These are phyloP conservation scores for Petromus typicus DNA, from an alignment of 2,113 vertebrate species.

Conservation along the genomic window DNA sequence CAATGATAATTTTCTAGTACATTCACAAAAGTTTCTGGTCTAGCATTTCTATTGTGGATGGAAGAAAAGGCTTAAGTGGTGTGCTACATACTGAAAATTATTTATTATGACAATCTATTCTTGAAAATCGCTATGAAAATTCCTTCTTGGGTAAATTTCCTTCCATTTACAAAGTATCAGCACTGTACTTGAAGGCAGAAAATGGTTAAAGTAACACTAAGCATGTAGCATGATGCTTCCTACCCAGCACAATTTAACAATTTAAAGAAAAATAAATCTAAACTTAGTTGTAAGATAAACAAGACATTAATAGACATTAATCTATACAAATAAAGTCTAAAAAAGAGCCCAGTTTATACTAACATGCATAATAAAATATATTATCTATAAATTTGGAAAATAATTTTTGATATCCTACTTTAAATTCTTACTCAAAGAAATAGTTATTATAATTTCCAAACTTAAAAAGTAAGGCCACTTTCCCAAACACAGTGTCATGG, in stretches of 20 bases:
- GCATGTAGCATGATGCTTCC: background rate
- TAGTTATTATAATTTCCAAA: constrained; percentile 40
- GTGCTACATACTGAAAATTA: background rate
- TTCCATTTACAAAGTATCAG: background rate
- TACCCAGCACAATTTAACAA: constrained; percentile 24
- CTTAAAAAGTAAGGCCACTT: constrained; percentile 42
- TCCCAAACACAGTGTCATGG: background rate
- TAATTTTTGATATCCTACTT: constrained; percentile 31
- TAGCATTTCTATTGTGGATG: constrained; percentile 43
- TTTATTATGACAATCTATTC: constrained; percentile 34
- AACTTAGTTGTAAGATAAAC: background rate
- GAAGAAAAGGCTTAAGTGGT: background rate
- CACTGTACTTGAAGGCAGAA: background rate
- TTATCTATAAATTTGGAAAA: constrained; percentile 37
- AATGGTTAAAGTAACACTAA: background rate
- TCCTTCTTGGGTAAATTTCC: constrained; percentile 3
- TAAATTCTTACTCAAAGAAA: constrained; percentile 41
- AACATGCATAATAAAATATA: constrained; percentile 5
- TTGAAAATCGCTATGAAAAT: constrained; percentile 3
- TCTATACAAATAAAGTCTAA: constrained; percentile 49
- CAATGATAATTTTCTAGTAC: constrained; percentile 41
- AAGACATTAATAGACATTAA: background rate
- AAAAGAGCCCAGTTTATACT: background rate
- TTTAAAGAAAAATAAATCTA: constrained; percentile 50
- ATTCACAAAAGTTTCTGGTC: constrained; percentile 18